Conservation (phyloP, 2,797 vertebrate genomes). For the Ctenochaetus hawaiiensis region DNA sequence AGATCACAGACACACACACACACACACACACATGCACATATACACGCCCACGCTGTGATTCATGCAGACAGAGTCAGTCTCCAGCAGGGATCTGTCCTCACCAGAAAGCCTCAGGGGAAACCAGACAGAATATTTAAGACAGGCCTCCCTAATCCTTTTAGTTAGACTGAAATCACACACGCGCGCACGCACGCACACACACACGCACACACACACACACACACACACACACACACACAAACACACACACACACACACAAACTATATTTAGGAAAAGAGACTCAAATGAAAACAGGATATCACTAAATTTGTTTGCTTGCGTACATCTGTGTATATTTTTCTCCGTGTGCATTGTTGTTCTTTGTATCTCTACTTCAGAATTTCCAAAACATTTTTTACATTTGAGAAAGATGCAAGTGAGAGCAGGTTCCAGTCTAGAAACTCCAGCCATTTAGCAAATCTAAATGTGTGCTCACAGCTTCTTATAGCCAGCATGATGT, state of each 20-base stretch:
- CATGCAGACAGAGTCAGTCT: conserved; percentile 75
- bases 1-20: conserved; percentile 46
- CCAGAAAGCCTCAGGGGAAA: conserved; percentile 75
- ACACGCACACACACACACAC: conserved; percentile 29
- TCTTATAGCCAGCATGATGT: neutral
- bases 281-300: conserved; percentile 80
- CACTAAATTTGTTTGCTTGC: conserved; percentile 53
- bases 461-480: neutral
- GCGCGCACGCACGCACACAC: conserved; percentile 15
- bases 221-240: conserved; percentile 17
- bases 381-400: conserved; percentile 52
- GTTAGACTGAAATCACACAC: conserved; percentile 65
- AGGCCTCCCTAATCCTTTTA: conserved; percentile 78
- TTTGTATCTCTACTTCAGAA: conserved; percentile 47
- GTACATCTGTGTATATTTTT: conserved; percentile 68
- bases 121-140: conserved; percentile 79
- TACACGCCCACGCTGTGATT: conserved; percentile 72
- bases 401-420: neutral
- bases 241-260: conserved; percentile 12
- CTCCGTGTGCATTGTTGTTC: conserved; percentile 40
- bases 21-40: conserved; percentile 42
- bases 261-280: conserved; percentile 68
- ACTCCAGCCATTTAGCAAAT: neutral
- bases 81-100: conserved; percentile 82
- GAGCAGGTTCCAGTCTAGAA: neutral